Percentiles rank a stretch among this genome's conserved stretches.
Evolutionary conservation across 2,113 vertebrate genomes (phyloP).

Genomic region (Heterotilapia buettikoferi): DNA sequence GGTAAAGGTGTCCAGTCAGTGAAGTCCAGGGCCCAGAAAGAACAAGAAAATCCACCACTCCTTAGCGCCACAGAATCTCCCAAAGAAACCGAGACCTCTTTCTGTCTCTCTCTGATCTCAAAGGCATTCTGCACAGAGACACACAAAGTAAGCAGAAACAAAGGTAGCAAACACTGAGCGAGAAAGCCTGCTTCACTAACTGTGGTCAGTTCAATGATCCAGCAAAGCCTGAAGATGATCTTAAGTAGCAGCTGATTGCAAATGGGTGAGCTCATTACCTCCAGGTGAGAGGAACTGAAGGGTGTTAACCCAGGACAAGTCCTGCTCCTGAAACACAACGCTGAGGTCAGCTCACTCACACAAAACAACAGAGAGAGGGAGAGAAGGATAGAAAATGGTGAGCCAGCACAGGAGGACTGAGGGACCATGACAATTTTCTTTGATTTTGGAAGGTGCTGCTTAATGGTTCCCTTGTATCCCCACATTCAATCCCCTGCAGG

Average conservation of each 20-base stretch:
- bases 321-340: background rate
- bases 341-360: background rate
- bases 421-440: background rate
- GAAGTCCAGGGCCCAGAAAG: background rate
- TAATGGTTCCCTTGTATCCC: background rate
- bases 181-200: background rate
- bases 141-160: accelerated
- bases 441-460: background rate
- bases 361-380: background rate
- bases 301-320: background rate
- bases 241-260: background rate
- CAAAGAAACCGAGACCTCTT: background rate
- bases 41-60: background rate
- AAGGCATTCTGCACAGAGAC: background rate
- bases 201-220: background rate
- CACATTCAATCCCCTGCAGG: background rate
- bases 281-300: background rate
- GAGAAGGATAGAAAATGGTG: background rate
- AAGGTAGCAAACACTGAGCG: background rate
- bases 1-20: background rate
- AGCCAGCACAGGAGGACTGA: background rate
- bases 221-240: background rate
- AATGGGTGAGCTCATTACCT: background rate
- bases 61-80: background rate
- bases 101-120: background rate